Base-by-base conservation (phyloP, 2,113 vertebrate genomes). In the Xiphophorus maculatus region DNA sequence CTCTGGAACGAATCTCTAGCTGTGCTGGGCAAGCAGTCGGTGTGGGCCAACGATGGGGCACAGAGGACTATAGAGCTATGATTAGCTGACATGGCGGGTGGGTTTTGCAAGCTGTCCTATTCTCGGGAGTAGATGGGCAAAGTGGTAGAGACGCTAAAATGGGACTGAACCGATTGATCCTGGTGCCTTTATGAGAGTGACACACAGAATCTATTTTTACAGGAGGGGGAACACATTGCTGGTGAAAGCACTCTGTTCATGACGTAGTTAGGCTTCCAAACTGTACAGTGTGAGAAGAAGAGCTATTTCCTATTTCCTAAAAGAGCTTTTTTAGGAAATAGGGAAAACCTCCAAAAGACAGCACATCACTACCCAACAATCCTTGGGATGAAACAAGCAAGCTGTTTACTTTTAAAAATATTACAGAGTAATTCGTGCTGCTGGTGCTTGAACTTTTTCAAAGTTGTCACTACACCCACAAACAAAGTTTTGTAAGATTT, bases 51-150 rank as follows among this genome's bases (percentile, higher is more conserved):
- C 69, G 65, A 66, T 54, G 80, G 90, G 87, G 78, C 87, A 84
- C 25, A 66, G 80, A 84, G 78, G 85, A 91, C 87, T 90, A 86
- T 88, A 86, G 89, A 79, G 84, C 73, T 85, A 86, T 84, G 89
- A 94, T 93, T 93, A 93, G 93, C 93, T 94, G 93, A 94, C 91
- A 89, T 67, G 72, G 93, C 87, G 66, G 69, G 83, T 61, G 67
- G 69, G 77, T 93, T 95, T 89, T 94, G 94, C 94, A 95, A 94
- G 94, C 94, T 94, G 90, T 94, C 84, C 91, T 91, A 83, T 94
- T 94, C 76, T 71, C 58, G 79, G 90, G 74, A 37, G 76, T 79
- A 84, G 88, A 86, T 84, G 86, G 81, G 84, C 83, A 84, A 86
- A 88, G 87, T 87, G 84, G 83, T 81, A 88, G 75, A 78, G 84